phyloP scores from a whole-genome alignment of 2,113 vertebrate genomes.

The Anhinga anhinga region DNA sequence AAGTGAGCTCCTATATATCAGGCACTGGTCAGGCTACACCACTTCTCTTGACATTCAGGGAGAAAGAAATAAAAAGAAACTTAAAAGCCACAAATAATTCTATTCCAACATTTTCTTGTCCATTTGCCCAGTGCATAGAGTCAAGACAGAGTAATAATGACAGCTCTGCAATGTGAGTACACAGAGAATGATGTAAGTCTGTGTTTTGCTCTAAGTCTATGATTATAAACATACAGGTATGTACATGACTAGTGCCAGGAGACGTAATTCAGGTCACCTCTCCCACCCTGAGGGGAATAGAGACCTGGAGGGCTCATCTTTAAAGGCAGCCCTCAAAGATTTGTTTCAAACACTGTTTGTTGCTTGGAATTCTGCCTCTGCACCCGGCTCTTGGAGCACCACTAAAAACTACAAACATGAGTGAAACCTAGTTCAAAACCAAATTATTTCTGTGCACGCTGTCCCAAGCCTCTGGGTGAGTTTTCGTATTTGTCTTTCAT shows the following conservation, averaged over 20 bases:
- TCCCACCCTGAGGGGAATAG: not conserved
- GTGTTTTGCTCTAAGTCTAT: not conserved
- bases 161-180: not conserved
- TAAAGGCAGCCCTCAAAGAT: not conserved
- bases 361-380: not conserved
- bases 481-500: not conserved
- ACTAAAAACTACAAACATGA: not conserved
- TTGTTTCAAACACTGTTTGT: not conserved
- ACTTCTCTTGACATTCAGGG: not conserved
- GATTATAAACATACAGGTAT: not conserved
- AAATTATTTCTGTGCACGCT: not conserved
- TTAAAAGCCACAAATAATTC: not conserved
- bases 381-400: not conserved
- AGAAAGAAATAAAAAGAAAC: not conserved
- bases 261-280: not conserved
- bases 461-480: not conserved
- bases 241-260: not conserved
- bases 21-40: not conserved
- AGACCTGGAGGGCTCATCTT: not conserved
- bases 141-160: not conserved
- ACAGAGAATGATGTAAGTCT: not conserved
- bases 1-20: not conserved
- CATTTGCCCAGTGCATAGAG: not conserved
- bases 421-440: not conserved
- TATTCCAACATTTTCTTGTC: not conserved